Base-by-base conservation (phyloP, 2,888 invertebrate species). In the Clitarchus hookeri region DNA sequence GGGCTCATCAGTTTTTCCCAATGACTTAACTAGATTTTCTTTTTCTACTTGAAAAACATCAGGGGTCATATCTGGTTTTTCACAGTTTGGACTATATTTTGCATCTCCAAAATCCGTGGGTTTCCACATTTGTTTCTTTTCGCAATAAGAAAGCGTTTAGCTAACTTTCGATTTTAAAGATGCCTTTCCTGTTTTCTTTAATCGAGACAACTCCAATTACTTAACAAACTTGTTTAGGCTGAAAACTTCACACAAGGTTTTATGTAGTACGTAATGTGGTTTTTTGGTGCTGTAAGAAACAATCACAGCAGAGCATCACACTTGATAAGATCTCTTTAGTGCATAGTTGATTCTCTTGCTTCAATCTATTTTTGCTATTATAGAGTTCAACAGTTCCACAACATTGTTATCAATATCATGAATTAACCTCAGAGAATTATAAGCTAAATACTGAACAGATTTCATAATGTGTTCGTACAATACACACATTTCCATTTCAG, bases 321-420 rank as follows among this genome's bases (percentile, higher is more conserved):
- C 44, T 25, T 84, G 86, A n/a, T 86, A 86, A n/a, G 82, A 25
- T 48, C 85, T 83, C 13, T 54, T 44, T 19, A 85, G 44, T 19
- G 82, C 80, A 79, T 44, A 85, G 48, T 85, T 85, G 19, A 85
- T 48, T 25, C 25, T 8, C 25, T 85, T 85, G 26, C 44, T 48
- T 23, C 83, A 8, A 44, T 16, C 53, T 0, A 84, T 44, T 44
- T 84, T 86, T 65, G 77, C 48, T 13, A 86, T 78, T 0, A 36
- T 26, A 0, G 44, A n/a, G 25, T 86, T 86, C 48, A 78, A 86
- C 9, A 84, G 86, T 44, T 77, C 86, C 11, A 84, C 25, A 19
- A 44, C 27, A 44, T 86, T 86, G 44, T 53, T 84, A 36, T 26
- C 44, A 16, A 44, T 44, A 36, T 84, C 44, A 23, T 44, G 48